Evolutionary conservation across 1,140 invertebrate species (phyloP), one percentile per base, ranked within the genome.

Genomic region (Linepithema humile): DNA sequence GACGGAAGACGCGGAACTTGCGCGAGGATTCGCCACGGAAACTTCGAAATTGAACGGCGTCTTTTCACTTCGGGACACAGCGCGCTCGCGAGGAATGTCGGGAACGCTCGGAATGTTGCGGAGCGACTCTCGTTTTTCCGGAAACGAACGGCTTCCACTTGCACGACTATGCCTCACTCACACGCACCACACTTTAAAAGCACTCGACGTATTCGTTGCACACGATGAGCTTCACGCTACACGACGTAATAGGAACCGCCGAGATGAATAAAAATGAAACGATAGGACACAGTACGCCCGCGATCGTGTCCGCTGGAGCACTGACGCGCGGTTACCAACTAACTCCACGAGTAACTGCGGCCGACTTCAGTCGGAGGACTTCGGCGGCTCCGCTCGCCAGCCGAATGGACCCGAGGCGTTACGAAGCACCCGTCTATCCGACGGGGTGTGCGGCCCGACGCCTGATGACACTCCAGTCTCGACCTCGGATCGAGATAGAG

Each of bases 291-390:
- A 59, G 69, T 29, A 84, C 70, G 74, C 45, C 23, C 84, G 40
- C 80, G 23, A 72, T 65, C 88, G 85, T 83, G 88, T 86, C 82
- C 85, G 88, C 43, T 87, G 50, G 85, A 90, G 62, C 88, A 91
- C 89, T 90, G 84, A 85, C 82, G 59, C 57, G 55, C 85, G 74
- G 72, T 69, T 80, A 77, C 50, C 43, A 55, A n/a, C n/a, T n/a
- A 45, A 88, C 62, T 84, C 85, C 75, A 83, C 85, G 77, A 88
- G 82, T 84, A 82, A 88, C 77, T 78, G 72, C 57, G 38, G 73
- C 78, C 75, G 75, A 74, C 77, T 74, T 74, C 35, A 48, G 50
- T 67, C 84, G 87, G 83, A 60, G 29, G 60, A 85, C 83, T 87
- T 85, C 77, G 84, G 78, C 84, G 83, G 83, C 69, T 45, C 72